Evolutionary conservation across 2,888 invertebrate species (phyloP).

Genomic region (Leptopterna dolabrata): DNA sequence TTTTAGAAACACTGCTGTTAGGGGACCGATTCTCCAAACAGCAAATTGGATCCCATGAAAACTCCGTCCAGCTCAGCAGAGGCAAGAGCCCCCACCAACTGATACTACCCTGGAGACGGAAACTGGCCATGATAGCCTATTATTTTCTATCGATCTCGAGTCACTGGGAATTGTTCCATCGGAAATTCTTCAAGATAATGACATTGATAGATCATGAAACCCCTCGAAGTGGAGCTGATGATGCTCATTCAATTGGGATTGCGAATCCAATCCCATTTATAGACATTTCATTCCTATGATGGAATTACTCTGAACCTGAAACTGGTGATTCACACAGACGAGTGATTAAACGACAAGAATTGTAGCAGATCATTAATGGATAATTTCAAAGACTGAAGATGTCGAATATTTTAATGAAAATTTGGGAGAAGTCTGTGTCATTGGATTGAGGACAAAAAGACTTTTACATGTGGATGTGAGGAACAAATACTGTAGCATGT

Average conservation of each 20-base stretch:
- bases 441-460: not conserved
- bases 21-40: too few relatives aligned
- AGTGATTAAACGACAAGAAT: not conserved
- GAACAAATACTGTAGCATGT: constrained; percentile 23
- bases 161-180: not conserved
- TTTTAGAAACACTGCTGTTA: too few relatives aligned
- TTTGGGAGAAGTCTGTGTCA: not conserved
- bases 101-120: too few relatives aligned
- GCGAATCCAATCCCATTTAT: not conserved
- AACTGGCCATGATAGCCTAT: too few relatives aligned
- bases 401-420: too few relatives aligned
- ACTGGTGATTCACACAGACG: not conserved
- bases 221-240: not conserved
- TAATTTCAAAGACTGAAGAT: not conserved
- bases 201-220: not conserved
- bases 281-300: not conserved
- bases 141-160: not conserved
- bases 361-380: too few relatives aligned
- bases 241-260: not conserved
- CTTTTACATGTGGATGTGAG: constrained; percentile 1
- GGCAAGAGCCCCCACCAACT: not conserved
- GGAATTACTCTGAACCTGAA: not conserved
- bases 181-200: not conserved
- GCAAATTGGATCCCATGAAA: not conserved
- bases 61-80: not conserved